A percentile compares a stretch with the other conserved stretches of the same genome.
These are phyloP conservation scores for Anhinga rufa DNA, from an alignment of 2,113 vertebrate species.

Conservation along the genomic window DNA sequence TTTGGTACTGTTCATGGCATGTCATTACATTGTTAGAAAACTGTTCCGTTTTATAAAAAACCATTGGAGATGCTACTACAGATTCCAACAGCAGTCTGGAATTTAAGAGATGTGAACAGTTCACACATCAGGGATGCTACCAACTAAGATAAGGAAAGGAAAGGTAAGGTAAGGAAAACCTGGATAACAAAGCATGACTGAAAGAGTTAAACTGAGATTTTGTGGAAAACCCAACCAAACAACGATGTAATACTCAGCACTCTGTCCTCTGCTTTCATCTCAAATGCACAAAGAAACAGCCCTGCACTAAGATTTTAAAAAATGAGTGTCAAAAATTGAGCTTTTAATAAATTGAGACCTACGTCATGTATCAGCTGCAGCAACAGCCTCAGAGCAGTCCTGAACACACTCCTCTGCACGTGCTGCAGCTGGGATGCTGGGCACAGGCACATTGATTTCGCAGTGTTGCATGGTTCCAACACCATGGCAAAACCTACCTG, in stretches of 20 bases:
- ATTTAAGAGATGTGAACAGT: background rate
- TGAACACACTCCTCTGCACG: too few relatives aligned
- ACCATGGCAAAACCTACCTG: too few relatives aligned
- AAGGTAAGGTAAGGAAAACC: background rate
- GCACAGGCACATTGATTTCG: too few relatives aligned
- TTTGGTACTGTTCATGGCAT: background rate
- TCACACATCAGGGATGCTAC: background rate
- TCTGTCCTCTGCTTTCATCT: background rate
- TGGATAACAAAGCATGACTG: background rate
- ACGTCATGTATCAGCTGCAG: too few relatives aligned
- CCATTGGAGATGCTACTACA: background rate
- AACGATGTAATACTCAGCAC: background rate
- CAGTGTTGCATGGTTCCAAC: too few relatives aligned
- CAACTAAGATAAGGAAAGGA: too few relatives aligned
- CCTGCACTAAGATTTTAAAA: background rate
- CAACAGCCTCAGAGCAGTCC: too few relatives aligned
- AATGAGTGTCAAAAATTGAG: too few relatives aligned
- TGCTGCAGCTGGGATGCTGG: too few relatives aligned
- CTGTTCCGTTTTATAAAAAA: background rate
- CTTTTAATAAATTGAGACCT: too few relatives aligned
- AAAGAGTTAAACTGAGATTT: background rate
- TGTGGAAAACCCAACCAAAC: background rate
- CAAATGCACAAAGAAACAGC: background rate
- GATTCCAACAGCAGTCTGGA: background rate
- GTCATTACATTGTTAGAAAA: background rate